Base-by-base conservation (phyloP, 37 sponge, comb jelly and placozoan species). In the Spongia lamella region DNA sequence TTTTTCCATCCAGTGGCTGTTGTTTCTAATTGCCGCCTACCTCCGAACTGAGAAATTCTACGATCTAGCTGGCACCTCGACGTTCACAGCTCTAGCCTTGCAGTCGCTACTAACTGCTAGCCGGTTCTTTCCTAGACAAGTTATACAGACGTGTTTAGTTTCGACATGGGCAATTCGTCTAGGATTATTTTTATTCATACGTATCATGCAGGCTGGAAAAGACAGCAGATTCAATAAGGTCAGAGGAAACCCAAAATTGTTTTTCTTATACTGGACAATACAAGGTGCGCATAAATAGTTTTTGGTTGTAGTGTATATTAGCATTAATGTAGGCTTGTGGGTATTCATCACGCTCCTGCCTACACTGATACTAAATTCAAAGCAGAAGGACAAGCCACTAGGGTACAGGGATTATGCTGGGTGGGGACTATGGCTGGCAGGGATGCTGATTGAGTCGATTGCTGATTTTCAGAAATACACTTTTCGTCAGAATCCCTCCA, bases 381-480 rank as follows among this genome's bases (percentile, higher is more conserved):
- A 86, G 56, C 66, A 49, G 9, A 52, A 85, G 16, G 82, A 88
- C 81, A 73, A 25, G 2, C 53, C 78, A 34, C 35, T 96, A 0
- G 26, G 61, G 24, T 34, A 39, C 21, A 59, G 91, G 25, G 92
- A 88, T 66, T 81, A 88, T 43, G 36, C 79, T 50, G 98, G 98
- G 22, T 97, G 98, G 98, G 56, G 73, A 7, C 14, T 97, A 15
- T 90, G 89, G 86, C 72, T 81, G 24, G 40, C 63, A 47, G 98
- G 98, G 13, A 69, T 94, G 58, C 40, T 85, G 37, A 53, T 97
- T 17, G 98, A 97, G 56, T 11, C 69, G 9, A 47, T 94, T 38
- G 84, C 94, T 17, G 98, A 97, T 68, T 86, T 86, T 26, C 98
- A 97, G 79, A 97, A 97, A 60, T 84, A 70, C 52, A 76, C 55